phyloP scores from a whole-genome alignment of 1,140 invertebrate genomes.

The Procambarus clarkii region DNA sequence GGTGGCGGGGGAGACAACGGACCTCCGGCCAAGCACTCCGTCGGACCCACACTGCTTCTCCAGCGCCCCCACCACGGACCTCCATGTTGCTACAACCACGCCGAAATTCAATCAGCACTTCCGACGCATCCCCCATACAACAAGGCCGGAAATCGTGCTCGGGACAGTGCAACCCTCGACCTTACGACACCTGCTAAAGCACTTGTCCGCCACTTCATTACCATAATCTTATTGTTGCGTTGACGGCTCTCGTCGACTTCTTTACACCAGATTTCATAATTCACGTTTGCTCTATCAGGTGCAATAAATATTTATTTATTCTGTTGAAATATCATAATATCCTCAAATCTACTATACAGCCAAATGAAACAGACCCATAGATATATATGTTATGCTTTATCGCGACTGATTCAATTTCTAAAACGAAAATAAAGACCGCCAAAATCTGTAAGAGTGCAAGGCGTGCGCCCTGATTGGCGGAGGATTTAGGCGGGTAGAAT shows the following conservation, averaged over 20 bases:
- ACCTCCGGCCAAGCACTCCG: slow-evolving; percentile 75
- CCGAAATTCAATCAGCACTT: slow-evolving; percentile 69
- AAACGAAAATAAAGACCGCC: slow-evolving; percentile 71
- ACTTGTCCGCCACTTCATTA: slow-evolving; percentile 72
- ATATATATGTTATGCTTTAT: slow-evolving; percentile 34
- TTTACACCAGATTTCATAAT: slow-evolving; percentile 68
- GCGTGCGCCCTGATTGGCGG: slow-evolving; percentile 69
- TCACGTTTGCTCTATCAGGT: slow-evolving; percentile 30
- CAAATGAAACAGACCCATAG: slow-evolving; percentile 16
- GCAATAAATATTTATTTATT: not conserved
- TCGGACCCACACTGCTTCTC: slow-evolving; percentile 77
- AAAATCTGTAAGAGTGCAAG: slow-evolving; percentile 71
- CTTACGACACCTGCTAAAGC: slow-evolving; percentile 67
- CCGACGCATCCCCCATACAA: slow-evolving; percentile 61
- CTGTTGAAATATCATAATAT: not conserved
- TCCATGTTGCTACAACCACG: slow-evolving; percentile 74
- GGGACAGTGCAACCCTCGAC: slow-evolving; percentile 37
- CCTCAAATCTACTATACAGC: not conserved
- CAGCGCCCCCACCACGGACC: slow-evolving; percentile 74
- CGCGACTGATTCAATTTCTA: slow-evolving; percentile 63
- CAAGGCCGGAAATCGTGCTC: slow-evolving; percentile 46
- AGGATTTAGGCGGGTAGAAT: slow-evolving; percentile 68
- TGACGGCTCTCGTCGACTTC: slow-evolving; percentile 68
- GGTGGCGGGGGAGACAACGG: slow-evolving; percentile 74
- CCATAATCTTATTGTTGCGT: slow-evolving; percentile 72